phyloP scores from a whole-genome alignment of 2,888 invertebrate genomes.

The Apodemia zela region DNA sequence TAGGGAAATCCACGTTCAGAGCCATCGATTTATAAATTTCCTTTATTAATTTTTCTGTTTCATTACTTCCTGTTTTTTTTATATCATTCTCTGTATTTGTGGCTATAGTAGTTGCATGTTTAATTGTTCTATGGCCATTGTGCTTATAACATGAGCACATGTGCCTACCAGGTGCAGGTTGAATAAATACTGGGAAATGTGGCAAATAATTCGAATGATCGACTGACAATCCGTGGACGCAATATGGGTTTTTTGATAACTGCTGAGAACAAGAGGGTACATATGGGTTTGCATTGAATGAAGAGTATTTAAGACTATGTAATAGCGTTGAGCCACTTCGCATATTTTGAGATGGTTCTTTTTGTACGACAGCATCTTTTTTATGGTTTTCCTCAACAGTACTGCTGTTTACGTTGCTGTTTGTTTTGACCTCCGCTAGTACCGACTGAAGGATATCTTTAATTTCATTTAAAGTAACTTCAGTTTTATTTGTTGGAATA shows the following conservation, averaged over 20 bases:
- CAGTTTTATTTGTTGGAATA: slow-evolving; percentile 47
- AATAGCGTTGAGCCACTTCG: slow-evolving; percentile 49
- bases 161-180: slow-evolving; percentile 42
- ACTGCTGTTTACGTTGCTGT: slow-evolving; percentile 37
- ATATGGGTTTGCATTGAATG: slow-evolving; percentile 45
- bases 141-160: slow-evolving; percentile 46
- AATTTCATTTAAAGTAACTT: slow-evolving; percentile 59
- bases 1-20: slow-evolving; percentile 43
- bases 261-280: slow-evolving; percentile 46
- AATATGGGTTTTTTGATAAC: slow-evolving; percentile 38
- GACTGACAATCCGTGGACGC: slow-evolving; percentile 38
- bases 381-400: slow-evolving; percentile 38
- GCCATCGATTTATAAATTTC: slow-evolving; percentile 69
- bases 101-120: slow-evolving; percentile 38
- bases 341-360: slow-evolving; percentile 47
- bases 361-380: slow-evolving; percentile 58
- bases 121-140: slow-evolving; percentile 32
- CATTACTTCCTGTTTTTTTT: slow-evolving; percentile 40
- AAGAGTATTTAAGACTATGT: slow-evolving; percentile 52
- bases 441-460: slow-evolving; percentile 63
- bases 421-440: slow-evolving; percentile 60
- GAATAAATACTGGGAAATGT: slow-evolving; percentile 56
- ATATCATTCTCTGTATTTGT: slow-evolving; percentile 50
- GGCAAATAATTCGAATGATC: slow-evolving; percentile 45
- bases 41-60: slow-evolving; percentile 62